These are phyloP conservation scores for Keiferia lycopersicella DNA, from an alignment of 2,888 invertebrate species.

Conservation along the genomic window DNA sequence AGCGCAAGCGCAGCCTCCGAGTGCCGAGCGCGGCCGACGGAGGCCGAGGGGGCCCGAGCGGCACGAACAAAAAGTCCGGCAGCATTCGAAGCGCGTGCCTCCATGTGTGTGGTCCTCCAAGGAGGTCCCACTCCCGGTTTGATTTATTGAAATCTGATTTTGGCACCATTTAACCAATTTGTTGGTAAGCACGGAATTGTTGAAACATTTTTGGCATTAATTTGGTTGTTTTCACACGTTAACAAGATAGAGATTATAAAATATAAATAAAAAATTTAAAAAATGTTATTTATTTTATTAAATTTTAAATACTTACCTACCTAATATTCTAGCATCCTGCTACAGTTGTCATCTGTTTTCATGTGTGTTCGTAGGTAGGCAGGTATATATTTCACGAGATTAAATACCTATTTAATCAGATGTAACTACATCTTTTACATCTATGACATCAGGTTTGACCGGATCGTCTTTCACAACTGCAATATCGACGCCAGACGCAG, in stretches of 20 bases:
- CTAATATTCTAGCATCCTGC: no score
- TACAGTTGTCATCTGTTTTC: no score
- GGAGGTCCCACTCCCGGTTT: slow-evolving; percentile 75
- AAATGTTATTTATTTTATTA: no score
- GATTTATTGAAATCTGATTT: slow-evolving; percentile 75
- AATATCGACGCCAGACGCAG: slow-evolving; percentile 25
- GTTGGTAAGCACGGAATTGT: slow-evolving; percentile 37
- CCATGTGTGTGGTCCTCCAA: slow-evolving; percentile 86
- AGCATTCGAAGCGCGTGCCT: slow-evolving; percentile 87
- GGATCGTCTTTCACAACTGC: slow-evolving; percentile 1
- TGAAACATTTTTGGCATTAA: slow-evolving; percentile 19
- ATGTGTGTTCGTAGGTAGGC: no score
- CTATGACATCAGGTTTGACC: neutral
- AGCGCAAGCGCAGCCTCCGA: slow-evolving; percentile 62
- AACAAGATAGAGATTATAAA: no score
- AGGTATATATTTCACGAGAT: neutral
- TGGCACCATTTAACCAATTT: slow-evolving; percentile 67
- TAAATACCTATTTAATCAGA: neutral
- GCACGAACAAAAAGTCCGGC: slow-evolving; percentile 74
- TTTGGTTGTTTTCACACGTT: slow-evolving; percentile 1
- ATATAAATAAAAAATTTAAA: no score
- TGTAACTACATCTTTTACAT: neutral
- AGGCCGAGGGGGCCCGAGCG: slow-evolving; percentile 64
- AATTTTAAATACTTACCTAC: no score
- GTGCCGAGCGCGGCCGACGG: slow-evolving; percentile 58